Base-by-base conservation (phyloP, 2,797 vertebrate genomes). In the Parambassis ranga region DNA sequence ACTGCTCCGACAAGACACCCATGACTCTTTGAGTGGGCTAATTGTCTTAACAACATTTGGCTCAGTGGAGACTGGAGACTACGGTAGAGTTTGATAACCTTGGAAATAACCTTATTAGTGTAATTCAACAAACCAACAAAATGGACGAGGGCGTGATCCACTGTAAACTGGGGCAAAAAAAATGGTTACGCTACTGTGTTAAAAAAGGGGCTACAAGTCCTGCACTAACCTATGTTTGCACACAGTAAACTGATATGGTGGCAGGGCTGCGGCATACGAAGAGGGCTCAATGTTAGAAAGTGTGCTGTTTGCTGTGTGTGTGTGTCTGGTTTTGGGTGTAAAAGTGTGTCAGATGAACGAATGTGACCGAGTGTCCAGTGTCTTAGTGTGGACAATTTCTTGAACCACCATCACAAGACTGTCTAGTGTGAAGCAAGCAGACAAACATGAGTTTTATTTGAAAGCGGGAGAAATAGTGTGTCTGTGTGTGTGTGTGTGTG, bases 101-200 rank as follows among this genome's bases (percentile, higher is more conserved):
- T 71, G 72, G 71, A 71, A 58, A 23, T 89, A 88, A 90, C 78
- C 51, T 71, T 7, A 71, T 91, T 89, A 89, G 79, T 7, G 24
- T 73, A 80, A 83, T 87, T 77, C 65, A 79, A 82, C 71, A 28
- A 77, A 71, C 62, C 58, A 60, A 75, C 39, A 38, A 41, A 65
- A 71, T 42, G 36, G 59, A 86, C 16, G 5, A 73, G 74, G 57
- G 43, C 39, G n/a, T 65, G 61, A 66, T 74, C 47, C 20, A 43
- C 56, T 13, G 27, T 16, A 7, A 68, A 61, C 31, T 23, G 46
- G 38, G 38, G 44, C 15, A n/a, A 59, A 14, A 61, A 68, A 70
- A 43, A 47, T 8, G 36, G 50, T 52, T 56, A 9, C 14, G 42
- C 46, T 18, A 27, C 50, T 9, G 24, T 22, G 38, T 42, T 35